Evolutionary conservation across 2,888 invertebrate species (phyloP), one percentile per base, ranked within the genome.

Genomic region (Notodonta ziczac): DNA sequence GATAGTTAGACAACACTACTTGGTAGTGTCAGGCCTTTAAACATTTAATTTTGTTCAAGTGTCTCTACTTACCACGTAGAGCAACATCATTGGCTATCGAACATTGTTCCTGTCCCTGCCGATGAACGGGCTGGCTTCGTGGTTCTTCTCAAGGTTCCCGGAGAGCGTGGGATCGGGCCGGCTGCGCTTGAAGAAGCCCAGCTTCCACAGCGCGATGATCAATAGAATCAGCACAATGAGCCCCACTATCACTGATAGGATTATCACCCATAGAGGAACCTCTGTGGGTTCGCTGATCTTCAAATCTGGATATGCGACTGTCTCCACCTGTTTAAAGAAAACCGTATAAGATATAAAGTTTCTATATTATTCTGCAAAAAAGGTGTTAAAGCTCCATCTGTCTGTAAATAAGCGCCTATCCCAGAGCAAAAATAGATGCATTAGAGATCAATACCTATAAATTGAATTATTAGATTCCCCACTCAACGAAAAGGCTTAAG

Each of bases 131-230:
- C 96, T 96, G 66, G 96, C 95, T 72, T 96, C 96, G 75, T 95
- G 95, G 79, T 96, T 96, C 81, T 97, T 97, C 82, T 96, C 96
- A 35, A 97, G 87, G 86, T 97, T 97, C 0, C 97, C 97, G 32
- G 97, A 97, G 5, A 97, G 86, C 14, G 97, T 97, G 1, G 96
- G 97, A 86, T 98, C 97, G 6, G 97, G 97, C 69, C 98, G 94
- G 82, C 97, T 96, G 79, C 97, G 92, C 82, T 97, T 98, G 91
- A 98, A 98, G 95, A 98, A 98, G 58, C 98, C 98, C 59, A 97
- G 96, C 93, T 97, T 98, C 96, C 98, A 98, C 63, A 99, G 92
- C 32, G 96, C 94, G 57, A 97, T 94, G 53, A 97, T 97, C 58
- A 99, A 94, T 4, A 98, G 85, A 48, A 98, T 95, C 46, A 99